Evolutionary conservation across 23 tunicate genomes (phyloP).

Genomic region (Trididemnum clinides): DNA sequence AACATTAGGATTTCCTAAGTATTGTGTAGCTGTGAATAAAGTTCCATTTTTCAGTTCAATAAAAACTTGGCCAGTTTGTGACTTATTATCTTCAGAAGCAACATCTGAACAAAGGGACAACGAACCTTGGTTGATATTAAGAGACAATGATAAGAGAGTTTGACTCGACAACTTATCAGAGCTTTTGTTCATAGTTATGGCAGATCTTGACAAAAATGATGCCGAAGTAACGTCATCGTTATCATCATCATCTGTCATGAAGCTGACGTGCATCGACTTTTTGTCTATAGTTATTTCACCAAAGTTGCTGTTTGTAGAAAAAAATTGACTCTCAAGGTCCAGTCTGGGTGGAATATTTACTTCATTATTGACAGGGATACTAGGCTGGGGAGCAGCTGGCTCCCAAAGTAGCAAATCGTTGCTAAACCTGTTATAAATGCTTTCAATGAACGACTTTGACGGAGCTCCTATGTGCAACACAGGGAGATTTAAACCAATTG

Average conservation of each 20-base stretch:
- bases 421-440: constrained; percentile 78
- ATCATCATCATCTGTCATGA: constrained; percentile 20
- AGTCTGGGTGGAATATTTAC: constrained; percentile 15
- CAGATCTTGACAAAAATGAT: neutral
- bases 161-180: neutral
- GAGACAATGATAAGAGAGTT: neutral
- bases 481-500: constrained; percentile 57
- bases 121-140: neutral
- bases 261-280: neutral
- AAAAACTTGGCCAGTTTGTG: constrained; percentile 32
- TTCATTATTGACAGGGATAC: neutral
- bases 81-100: neutral
- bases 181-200: neutral
- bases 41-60: constrained; percentile 41
- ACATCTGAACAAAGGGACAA: constrained; percentile 27
- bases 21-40: constrained; percentile 36
- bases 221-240: neutral
- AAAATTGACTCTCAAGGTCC: constrained; percentile 53
- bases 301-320: neutral
- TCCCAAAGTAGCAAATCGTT: constrained; percentile 91
- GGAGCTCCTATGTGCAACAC: constrained; percentile 30
- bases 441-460: constrained; percentile 82
- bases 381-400: constrained; percentile 66
- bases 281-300: neutral
- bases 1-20: constrained; percentile 57